Conservation (phyloP, 2,113 vertebrate genomes). For the Heptranchias perlo region DNA sequence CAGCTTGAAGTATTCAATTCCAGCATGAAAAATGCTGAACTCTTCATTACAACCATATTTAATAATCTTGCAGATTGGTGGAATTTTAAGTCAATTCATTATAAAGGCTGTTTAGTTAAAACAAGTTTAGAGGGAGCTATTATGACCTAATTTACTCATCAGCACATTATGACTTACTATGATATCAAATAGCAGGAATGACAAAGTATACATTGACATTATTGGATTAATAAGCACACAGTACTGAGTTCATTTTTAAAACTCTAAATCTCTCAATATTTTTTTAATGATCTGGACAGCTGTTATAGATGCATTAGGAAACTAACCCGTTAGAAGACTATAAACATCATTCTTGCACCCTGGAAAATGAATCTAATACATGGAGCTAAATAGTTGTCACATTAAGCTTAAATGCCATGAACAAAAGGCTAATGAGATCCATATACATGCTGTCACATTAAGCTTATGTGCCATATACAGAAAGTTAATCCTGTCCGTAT, state of each 20-base stretch:
- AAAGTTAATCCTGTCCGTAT: neutral
- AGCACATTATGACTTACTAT: neutral
- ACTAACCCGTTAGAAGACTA: neutral
- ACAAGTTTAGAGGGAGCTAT: neutral
- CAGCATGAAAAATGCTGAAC: neutral
- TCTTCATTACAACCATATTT: neutral
- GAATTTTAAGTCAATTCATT: neutral
- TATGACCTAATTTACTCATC: neutral
- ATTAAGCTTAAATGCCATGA: neutral
- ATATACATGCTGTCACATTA: neutral
- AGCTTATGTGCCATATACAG: neutral
- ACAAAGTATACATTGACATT: neutral
- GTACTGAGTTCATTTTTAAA: neutral
- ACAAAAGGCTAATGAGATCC: neutral
- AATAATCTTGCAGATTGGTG: too few relatives aligned
- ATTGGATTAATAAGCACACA: neutral
- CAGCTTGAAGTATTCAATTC: neutral
- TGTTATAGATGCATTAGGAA: neutral
- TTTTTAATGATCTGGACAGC: neutral
- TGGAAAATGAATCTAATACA: neutral
- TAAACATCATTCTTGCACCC: neutral
- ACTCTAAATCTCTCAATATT: neutral
- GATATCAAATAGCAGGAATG: neutral
- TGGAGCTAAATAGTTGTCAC: neutral
- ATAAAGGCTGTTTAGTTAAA: neutral